These are phyloP conservation scores for Apamea sordens DNA, from an alignment of 2,888 invertebrate genomes.

Conservation along the genomic window DNA sequence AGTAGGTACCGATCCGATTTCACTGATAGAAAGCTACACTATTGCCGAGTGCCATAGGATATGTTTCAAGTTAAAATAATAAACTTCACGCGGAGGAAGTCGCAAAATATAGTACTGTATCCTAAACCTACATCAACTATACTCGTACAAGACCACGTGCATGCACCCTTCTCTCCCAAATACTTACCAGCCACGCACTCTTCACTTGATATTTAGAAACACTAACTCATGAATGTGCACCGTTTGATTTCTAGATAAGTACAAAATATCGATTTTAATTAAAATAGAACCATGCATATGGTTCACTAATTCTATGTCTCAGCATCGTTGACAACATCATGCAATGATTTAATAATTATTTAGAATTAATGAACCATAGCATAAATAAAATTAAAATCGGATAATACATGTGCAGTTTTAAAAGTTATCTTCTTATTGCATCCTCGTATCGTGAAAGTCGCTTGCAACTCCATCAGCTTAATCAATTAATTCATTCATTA, in stretches of 20 bases:
- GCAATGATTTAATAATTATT: background rate
- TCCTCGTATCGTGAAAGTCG: background rate
- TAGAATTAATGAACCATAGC: background rate
- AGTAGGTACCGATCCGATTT: background rate
- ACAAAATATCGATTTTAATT: background rate
- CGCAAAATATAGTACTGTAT: background rate
- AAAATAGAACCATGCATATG: background rate
- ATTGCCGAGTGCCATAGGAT: background rate
- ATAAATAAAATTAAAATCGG: background rate
- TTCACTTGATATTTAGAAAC: no score
- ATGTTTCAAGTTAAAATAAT: background rate
- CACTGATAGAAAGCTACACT: background rate
- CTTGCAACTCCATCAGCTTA: background rate
- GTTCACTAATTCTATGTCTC: background rate
- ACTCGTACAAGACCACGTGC: background rate
- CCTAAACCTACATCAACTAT: background rate
- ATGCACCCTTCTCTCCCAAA: background rate
- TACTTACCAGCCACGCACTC: no score
- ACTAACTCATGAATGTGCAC: background rate
- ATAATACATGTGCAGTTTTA: background rate
- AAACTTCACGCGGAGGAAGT: no score
- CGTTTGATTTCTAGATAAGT: background rate
- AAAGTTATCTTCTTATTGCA: background rate
- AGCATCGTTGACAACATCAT: background rate
- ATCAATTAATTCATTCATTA: conserved; percentile 2